Conservation (phyloP, 2,797 vertebrate species). For the Cephalopachus bancanus region DNA sequence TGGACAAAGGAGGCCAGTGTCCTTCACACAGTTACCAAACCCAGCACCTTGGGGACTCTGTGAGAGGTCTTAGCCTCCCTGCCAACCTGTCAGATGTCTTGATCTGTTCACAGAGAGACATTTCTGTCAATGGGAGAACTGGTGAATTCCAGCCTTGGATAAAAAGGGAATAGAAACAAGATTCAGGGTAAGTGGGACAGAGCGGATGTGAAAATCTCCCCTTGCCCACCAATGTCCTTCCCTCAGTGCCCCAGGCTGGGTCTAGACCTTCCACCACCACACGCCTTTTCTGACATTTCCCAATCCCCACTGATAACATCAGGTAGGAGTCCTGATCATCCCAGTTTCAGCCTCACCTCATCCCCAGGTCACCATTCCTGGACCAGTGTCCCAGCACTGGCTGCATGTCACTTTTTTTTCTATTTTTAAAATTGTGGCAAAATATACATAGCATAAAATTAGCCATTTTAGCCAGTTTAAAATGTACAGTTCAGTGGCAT, state of each 20-base stretch:
- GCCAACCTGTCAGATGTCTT: neutral
- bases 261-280: no score
- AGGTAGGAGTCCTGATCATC: fast-evolving
- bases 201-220: neutral
- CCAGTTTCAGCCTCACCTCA: neutral
- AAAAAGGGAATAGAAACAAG: neutral
- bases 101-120: neutral
- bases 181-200: neutral
- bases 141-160: no score
- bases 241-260: neutral
- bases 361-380: neutral
- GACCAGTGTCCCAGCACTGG: neutral
- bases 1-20: neutral
- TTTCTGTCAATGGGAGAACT: neutral
- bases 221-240: neutral
- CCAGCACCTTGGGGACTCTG: neutral
- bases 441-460: neutral
- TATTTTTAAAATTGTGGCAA: neutral
- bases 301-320: neutral
- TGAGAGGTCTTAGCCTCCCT: neutral
- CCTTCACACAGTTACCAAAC: neutral
- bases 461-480: neutral
- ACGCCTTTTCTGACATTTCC: neutral
- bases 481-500: neutral
- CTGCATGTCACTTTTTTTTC: neutral